Evolutionary conservation across 2,797 vertebrate species (phyloP), one percentile per base, ranked within the genome.

Genomic region (Avahi laniger): DNA sequence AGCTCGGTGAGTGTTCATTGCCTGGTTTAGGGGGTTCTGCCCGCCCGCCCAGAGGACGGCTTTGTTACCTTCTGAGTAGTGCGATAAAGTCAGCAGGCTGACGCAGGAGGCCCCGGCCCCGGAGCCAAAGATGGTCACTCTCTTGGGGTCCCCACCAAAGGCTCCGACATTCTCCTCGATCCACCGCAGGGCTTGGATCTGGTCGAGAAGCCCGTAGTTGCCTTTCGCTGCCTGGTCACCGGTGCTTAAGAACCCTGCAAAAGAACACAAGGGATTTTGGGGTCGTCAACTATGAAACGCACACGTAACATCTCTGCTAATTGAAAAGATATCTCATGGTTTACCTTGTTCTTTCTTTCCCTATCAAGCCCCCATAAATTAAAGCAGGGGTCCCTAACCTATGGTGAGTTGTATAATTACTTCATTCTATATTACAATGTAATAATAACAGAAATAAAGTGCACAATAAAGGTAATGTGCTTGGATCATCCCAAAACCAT

Each of bases 141-240:
- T 99, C 98, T 99, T 99, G 2, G 99, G 99, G 95, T 99, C 99
- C 78, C 99, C 99, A 95, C 99, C 99, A 33, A 99, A 99, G 69
- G 99, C 99, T 80, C 99, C 99, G 94, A 99, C 99, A 86, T 99
- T 99, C 98, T 99, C 99, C 98, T 99, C 99, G 88, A 99, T 99
- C 99, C 99, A 99, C 33, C 99, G 98, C 87, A 99, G 98, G 24
- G 99, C 99, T 94, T 99, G 99, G 93, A 99, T 99, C 98, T 99
- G 99, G 96, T 99, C 99, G 98, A 99, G 98, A 82, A 99, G 98
- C 20, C 99, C 99, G 1, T 99, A 99, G 98, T 99, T 99, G 78
- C 99, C 99, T 97, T 99, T 99, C 94, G 99, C 99, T 5, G 99
- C 99, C 98, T 99, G 99, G 98, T 99, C 99, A 0, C 99, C 99